Evolutionary conservation across 2,113 vertebrate genomes (phyloP).

Genomic region (Perccottus glenii): DNA sequence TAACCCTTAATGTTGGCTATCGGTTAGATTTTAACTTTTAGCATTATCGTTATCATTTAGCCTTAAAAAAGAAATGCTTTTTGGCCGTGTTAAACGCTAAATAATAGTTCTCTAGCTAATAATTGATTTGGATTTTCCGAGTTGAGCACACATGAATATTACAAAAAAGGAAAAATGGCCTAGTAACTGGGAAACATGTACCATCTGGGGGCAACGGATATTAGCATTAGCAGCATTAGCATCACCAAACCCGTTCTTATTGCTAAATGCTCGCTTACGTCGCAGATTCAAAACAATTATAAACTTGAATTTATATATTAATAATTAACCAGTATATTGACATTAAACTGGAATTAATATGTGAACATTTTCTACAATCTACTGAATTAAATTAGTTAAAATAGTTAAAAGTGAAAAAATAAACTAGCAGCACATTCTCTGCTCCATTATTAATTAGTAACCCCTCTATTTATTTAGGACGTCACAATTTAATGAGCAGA

Average conservation of each 20-base stretch:
- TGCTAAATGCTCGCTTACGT: background rate
- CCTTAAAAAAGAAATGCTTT: too few species aligned
- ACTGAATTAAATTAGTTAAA: conserved; percentile 41
- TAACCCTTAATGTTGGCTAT: too few species aligned
- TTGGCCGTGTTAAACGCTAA: too few species aligned
- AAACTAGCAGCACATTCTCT: conserved; percentile 22
- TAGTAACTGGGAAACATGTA: background rate
- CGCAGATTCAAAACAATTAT: background rate
- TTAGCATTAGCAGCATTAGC: background rate
- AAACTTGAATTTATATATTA: background rate
- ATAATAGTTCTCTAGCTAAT: too few species aligned
- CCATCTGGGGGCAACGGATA: background rate
- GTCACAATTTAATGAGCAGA: conserved; percentile 12
- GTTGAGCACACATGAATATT: too few species aligned
- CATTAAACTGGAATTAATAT: conserved; percentile 33
- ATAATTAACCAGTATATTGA: background rate
- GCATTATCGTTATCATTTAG: too few species aligned
- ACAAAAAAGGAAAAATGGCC: too few species aligned
- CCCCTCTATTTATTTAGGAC: conserved; percentile 5
- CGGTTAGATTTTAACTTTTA: too few species aligned
- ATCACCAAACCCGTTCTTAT: too few species aligned
- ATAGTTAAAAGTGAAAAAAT: conserved; percentile 17
- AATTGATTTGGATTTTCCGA: too few species aligned
- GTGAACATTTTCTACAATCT: conserved; percentile 6
- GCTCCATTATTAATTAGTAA: conserved; percentile 26